Evolutionary conservation across 2,888 invertebrate genomes (phyloP).

Genomic region (Nephrocerus scutellatus): DNA sequence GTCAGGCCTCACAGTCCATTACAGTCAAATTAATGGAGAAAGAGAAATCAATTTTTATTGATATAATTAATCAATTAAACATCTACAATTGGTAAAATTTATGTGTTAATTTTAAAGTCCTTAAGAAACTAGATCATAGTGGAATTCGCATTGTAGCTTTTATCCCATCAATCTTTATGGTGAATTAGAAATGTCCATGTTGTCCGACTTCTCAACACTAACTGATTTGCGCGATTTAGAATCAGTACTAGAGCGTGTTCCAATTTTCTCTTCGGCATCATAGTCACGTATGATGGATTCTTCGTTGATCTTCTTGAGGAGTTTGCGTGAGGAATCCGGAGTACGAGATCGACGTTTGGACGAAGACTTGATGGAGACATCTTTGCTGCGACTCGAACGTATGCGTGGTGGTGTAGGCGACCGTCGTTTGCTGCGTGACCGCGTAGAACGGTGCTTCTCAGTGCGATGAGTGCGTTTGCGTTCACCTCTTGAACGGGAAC

Average conservation of each 20-base stretch:
- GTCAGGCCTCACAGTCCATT: no score
- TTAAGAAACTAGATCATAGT: no score
- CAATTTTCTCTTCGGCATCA: slow-evolving; percentile 38
- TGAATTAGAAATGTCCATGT: slow-evolving; percentile 75
- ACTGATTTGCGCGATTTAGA: slow-evolving; percentile 51
- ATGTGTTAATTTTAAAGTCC: no score
- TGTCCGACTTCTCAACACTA: slow-evolving; percentile 56
- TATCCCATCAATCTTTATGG: no score
- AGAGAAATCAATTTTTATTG: no score
- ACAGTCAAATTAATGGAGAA: no score
- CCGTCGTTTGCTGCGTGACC: slow-evolving; percentile 44
- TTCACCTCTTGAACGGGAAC: slow-evolving; percentile 54
- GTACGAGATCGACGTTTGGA: slow-evolving; percentile 42
- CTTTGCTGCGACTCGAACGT: slow-evolving; percentile 41
- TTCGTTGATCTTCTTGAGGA: slow-evolving; percentile 39
- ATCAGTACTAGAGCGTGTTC: slow-evolving; percentile 44
- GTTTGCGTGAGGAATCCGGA: slow-evolving; percentile 38
- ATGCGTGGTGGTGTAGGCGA: slow-evolving; percentile 45
- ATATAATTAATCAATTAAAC: no score
- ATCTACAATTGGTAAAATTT: no score
- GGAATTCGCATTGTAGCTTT: no score
- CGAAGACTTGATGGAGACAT: slow-evolving; percentile 29
- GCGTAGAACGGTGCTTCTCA: slow-evolving; percentile 47
- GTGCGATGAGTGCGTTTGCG: slow-evolving; percentile 53
- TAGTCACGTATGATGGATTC: slow-evolving; percentile 39